These are phyloP conservation scores for Scolanthus callimorphus DNA, from an alignment of 92 coral and sea anemone species.

Conservation along the genomic window DNA sequence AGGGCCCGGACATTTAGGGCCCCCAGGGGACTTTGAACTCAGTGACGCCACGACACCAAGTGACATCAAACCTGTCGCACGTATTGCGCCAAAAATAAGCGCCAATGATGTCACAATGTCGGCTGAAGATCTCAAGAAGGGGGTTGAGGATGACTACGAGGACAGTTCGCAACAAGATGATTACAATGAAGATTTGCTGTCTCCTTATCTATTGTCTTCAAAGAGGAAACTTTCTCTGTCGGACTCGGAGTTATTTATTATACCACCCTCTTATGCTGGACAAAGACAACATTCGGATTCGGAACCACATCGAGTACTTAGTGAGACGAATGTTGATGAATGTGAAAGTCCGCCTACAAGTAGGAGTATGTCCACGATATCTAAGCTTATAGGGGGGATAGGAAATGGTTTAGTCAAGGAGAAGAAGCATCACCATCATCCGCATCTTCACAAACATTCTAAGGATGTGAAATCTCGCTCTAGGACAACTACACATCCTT, in stretches of 20 bases:
- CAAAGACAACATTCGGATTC: not conserved
- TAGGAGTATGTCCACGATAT: not conserved
- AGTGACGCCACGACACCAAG: not conserved
- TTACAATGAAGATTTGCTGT: not conserved
- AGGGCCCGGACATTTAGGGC: not conserved
- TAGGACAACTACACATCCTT: constrained; percentile 35
- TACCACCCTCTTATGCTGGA: not conserved
- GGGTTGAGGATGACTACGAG: too few relatives aligned
- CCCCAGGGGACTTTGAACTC: not conserved
- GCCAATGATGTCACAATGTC: not conserved
- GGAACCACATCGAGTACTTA: not conserved
- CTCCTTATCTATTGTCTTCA: constrained; percentile 1
- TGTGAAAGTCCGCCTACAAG: not conserved
- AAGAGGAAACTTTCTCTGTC: constrained; percentile 27
- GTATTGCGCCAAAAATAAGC: constrained; percentile 4
- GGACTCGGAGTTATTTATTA: constrained; percentile 10
- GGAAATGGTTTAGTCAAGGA: not conserved
- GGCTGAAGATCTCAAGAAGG: not conserved
- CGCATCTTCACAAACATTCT: not conserved
- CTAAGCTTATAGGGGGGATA: not conserved
- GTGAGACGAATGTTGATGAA: not conserved
- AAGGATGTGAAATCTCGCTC: not conserved
- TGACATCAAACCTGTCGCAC: not conserved
- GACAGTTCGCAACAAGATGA: not conserved
- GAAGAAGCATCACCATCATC: not conserved